phyloP scores from a whole-genome alignment of 1,140 invertebrate genomes.

The Rhopalosiphum padi region DNA sequence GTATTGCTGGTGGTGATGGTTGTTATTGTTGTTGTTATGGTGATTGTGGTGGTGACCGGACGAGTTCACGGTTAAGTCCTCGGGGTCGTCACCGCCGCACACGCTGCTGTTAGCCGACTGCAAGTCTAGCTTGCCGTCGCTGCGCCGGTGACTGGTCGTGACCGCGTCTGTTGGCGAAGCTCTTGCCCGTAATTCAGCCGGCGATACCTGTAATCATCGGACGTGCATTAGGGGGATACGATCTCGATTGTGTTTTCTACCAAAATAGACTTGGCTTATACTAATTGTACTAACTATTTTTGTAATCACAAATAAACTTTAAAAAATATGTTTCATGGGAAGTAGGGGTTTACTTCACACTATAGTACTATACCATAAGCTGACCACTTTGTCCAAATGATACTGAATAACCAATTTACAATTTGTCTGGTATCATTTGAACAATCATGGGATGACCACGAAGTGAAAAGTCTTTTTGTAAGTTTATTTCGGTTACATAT shows the following conservation, averaged over 20 bases:
- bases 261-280: not conserved
- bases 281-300: not conserved
- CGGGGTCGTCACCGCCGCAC: constrained; percentile 79
- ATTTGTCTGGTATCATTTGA: not conserved
- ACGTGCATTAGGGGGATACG: not conserved
- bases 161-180: constrained; percentile 77
- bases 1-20: not conserved
- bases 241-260: not conserved
- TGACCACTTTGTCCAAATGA: not conserved
- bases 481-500: too few species aligned
- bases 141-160: constrained; percentile 70
- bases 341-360: not conserved
- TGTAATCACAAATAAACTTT: not conserved
- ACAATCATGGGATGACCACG: not conserved
- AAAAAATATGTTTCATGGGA: not conserved
- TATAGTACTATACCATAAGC: too few species aligned
- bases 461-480: too few species aligned
- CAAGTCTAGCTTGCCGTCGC: constrained; percentile 73
- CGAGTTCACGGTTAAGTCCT: constrained; percentile 73
- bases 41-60: constrained; percentile 57
- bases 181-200: constrained; percentile 79
- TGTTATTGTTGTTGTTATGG: not conserved
- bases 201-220: constrained; percentile 65
- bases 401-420: not conserved
- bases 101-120: constrained; percentile 71